Evolutionary conservation across 2,888 invertebrate genomes (phyloP).

Genomic region (Phytoseiulus persimilis): DNA sequence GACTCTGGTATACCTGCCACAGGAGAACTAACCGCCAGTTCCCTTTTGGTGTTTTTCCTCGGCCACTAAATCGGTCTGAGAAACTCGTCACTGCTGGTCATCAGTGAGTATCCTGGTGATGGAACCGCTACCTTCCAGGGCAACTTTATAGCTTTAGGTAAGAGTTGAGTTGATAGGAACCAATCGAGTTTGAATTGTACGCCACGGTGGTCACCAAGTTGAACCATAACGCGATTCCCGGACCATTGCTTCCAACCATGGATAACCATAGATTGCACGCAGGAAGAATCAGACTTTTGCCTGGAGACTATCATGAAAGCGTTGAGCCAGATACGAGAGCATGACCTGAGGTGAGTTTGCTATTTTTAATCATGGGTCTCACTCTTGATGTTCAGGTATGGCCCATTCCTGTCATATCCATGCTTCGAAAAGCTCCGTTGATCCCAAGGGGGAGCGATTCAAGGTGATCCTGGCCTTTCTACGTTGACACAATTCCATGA

Average conservation of each 20-base stretch:
- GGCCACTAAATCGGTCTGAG: background rate
- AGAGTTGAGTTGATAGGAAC: background rate
- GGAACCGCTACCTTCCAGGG: background rate
- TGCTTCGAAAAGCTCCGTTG: no score
- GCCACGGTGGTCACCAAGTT: background rate
- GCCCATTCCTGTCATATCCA: no score
- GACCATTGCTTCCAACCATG: background rate
- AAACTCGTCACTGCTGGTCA: background rate
- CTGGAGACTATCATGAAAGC: background rate
- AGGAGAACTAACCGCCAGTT: no score
- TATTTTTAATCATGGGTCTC: no score
- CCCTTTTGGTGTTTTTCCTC: no score
- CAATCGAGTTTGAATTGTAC: background rate
- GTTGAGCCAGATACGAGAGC: background rate
- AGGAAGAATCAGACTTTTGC: background rate
- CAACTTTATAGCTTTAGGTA: background rate
- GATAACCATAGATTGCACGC: background rate
- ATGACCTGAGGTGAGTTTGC: background rate
- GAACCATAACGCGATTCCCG: background rate
- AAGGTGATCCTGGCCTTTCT: no score
- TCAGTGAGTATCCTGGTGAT: background rate
- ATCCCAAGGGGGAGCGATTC: no score
- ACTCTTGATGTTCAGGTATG: no score
- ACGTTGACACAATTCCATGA: no score
- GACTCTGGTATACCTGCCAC: background rate